phyloP scores from a whole-genome alignment of 2,113 vertebrate species.

The Pelvicachromis taeniatus region DNA sequence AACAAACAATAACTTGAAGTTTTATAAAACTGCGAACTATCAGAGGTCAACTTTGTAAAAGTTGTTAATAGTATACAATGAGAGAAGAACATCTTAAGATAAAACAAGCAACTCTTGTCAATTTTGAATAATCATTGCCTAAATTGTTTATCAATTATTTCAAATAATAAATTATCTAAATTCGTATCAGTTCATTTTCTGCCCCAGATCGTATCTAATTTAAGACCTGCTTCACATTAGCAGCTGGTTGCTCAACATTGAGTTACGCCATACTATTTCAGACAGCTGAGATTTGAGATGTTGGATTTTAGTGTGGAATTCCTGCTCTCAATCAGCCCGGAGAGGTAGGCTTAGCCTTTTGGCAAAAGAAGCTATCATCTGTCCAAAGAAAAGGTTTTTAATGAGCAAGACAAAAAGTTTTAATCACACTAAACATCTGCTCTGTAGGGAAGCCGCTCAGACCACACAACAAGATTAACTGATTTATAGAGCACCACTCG shows the following conservation, averaged over 20 bases:
- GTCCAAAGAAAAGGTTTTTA: slow-evolving; percentile 33
- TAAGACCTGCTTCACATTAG: neutral
- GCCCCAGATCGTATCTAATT: neutral
- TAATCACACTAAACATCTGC: slow-evolving; percentile 62
- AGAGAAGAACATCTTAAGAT: neutral
- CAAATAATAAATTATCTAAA: neutral
- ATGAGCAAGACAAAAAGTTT: slow-evolving; percentile 52
- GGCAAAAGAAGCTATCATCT: slow-evolving; percentile 36
- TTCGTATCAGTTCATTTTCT: neutral
- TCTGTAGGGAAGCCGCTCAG: slow-evolving; percentile 20
- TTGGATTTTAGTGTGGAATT: neutral
- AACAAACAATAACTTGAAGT: neutral
- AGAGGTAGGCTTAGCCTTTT: slow-evolving; percentile 9
- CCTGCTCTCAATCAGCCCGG: slow-evolving; percentile 4
- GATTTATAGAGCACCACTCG: slow-evolving; percentile 15
- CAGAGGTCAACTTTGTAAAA: neutral
- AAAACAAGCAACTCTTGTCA: neutral
- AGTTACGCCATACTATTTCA: neutral
- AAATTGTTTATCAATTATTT: neutral
- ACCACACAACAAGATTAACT: slow-evolving; percentile 40
- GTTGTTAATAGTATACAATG: neutral
- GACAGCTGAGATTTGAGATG: neutral
- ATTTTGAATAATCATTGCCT: neutral
- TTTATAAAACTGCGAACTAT: neutral
- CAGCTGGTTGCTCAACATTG: neutral